Conservation (phyloP, 2,113 vertebrate genomes). For the Ardeotis arabs region DNA sequence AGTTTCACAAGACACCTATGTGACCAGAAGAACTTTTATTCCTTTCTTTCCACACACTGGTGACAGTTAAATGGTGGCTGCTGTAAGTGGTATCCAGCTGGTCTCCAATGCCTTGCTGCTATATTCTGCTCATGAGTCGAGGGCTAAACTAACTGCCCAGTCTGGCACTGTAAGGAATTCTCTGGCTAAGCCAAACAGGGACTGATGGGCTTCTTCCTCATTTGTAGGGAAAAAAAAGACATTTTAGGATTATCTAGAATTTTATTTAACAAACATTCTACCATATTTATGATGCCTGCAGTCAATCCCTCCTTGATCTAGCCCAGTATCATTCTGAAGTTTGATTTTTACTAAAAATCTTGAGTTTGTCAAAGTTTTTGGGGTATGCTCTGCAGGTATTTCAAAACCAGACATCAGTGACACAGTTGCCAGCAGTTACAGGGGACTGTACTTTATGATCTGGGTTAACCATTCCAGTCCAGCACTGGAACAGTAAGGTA, state of each 20-base stretch:
- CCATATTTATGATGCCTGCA: rapidly evolving
- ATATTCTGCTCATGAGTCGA: neutral
- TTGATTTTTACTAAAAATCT: neutral
- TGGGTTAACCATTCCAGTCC: neutral
- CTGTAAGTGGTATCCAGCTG: neutral
- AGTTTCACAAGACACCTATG: neutral
- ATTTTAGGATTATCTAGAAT: neutral
- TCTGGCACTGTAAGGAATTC: neutral
- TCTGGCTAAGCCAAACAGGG: neutral
- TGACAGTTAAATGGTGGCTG: neutral
- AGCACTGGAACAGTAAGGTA: neutral
- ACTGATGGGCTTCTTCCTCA: neutral
- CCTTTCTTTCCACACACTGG: neutral
- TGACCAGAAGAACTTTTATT: neutral
- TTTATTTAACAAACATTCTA: neutral
- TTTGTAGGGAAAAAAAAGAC: neutral
- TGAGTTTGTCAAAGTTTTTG: neutral
- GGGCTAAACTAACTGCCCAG: neutral
- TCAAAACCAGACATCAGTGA: neutral
- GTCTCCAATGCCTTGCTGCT: neutral
- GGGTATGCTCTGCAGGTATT: neutral
- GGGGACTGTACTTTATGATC: neutral
- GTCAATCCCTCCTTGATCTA: neutral
- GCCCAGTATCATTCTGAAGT: neutral
- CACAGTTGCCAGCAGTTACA: neutral